Evolutionary conservation across 2,113 vertebrate species (phyloP), one percentile per base, ranked within the genome.

Genomic region (Oryzias melastigma): DNA sequence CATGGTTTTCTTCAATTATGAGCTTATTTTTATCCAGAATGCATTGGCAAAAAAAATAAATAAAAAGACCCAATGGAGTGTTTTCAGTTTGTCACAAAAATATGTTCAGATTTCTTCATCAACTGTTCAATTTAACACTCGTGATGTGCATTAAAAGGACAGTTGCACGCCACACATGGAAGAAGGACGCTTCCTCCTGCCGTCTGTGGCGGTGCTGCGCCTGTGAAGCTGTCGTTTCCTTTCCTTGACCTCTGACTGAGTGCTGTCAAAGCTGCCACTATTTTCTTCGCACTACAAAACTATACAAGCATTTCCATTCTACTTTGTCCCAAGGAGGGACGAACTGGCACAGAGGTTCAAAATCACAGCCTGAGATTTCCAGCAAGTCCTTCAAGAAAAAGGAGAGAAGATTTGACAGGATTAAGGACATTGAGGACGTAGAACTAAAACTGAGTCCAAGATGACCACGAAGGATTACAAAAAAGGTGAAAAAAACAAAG

Each of bases 201-300:
- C 40, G 41, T 65, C 25, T 58, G 47, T 51, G 42, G 27, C 0
- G 12, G 55, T 7, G 41, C 19, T 27, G 14, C 65, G 41, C 72
- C 65, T 58, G 49, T 54, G 59, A 71, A 55, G 48, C 50, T 58
- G 68, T 59, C 59, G 62, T 42, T 65, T 62, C 52, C 22, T 65
- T 22, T 48, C 54, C 43, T 62, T 75, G 76, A 81, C 81, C 81
- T 75, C 84, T 80, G 81, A 77, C 80, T 71, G 75, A 72, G 71
- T 52, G 58, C 75, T 73, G 73, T 73, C 75, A 80, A 60, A 75
- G 52, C 64, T 52, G 78, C 54, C 68, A 48, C 68, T 73, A 58
- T 68, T 81, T 51, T 70, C 68, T 14, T 48, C 45, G 60, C 68
- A 65, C 56, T 49, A 62, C 59, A 54, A 56, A 51, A 73, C 65